A percentile compares a stretch with the other conserved stretches of the same genome.
These are phyloP conservation scores for Phataginus tetradactyla DNA, from an alignment of 2,797 vertebrate genomes.

Conservation along the genomic window DNA sequence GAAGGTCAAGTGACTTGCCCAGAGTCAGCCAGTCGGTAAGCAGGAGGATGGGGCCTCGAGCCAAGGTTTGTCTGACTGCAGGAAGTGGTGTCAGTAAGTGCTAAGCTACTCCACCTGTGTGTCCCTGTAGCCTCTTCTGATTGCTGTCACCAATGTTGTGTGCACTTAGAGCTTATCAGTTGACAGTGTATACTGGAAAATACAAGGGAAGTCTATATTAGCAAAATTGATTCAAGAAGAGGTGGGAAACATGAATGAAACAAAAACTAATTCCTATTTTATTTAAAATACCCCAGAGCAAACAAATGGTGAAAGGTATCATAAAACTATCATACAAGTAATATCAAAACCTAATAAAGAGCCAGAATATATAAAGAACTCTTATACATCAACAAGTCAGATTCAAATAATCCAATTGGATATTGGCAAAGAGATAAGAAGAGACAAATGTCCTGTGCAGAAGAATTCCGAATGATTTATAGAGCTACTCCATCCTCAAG, in stretches of 20 bases:
- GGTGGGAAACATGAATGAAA: background rate
- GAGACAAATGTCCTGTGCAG: background rate
- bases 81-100: background rate
- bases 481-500: background rate
- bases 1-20: background rate
- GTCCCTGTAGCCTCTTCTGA: background rate
- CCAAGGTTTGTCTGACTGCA: background rate
- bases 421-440: background rate
- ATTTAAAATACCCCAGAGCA: constrained; percentile 13
- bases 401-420: background rate
- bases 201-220: background rate
- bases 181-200: background rate
- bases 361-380: background rate
- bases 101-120: background rate
- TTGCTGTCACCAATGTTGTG: background rate
- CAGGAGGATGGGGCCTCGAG: background rate
- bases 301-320: background rate
- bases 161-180: background rate
- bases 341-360: background rate
- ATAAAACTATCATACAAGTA: background rate
- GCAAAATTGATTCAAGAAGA: background rate
- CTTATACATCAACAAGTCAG: background rate
- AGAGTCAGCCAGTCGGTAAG: background rate
- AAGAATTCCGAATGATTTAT: background rate
- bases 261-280: background rate